Evolutionary conservation across 1,140 invertebrate genomes (phyloP), one percentile per base, ranked within the genome.

Genomic region (Dendrolimus kikuchii): DNA sequence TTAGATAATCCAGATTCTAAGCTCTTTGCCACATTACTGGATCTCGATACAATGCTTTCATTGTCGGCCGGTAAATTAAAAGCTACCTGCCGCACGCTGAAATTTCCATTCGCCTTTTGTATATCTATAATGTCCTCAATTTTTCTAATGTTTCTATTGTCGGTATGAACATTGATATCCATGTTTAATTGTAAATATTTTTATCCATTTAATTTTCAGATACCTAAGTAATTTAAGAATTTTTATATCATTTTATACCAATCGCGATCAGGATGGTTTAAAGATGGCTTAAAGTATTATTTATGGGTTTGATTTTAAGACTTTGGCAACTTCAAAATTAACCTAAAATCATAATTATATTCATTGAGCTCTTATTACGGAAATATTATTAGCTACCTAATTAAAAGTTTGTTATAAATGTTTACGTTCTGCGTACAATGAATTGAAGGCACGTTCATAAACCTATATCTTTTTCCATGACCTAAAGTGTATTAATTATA

Each of bases 51-150:
- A 23, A 23, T 23, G 23, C 62, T 69, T 5, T 68, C 69, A 0
- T 64, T 63, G 39, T 72, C 68, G 7, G 69, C 60, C 2, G 78
- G 71, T 53, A 85, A 42, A 8, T 68, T 62, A 52, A 86, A 86
- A 38, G 69, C 73, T 10, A 83, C 79, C 62, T 86, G 80, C 39
- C 78, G 67, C 38, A 69, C 50, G 50, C 62, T 72, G 45, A 78
- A 75, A 53, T 68, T 76, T 46, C 80, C 79, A 50, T 81, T 80
- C 9, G 74, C 77, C 64, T 81, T 82, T 62, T 86, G 77, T 40
- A 83, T 71, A 50, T 83, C 79, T 65, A 83, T 82, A 6, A 86
- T 77, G 49, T 86, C 80, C 60, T 86, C 80, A 55, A 86, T 86
- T 80, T 86, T 70, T 61, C 67, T 74, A 49, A 81, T 64, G 51